phyloP scores from a whole-genome alignment of 2,888 invertebrate species.

The Sinopyrophorus schimmeli region DNA sequence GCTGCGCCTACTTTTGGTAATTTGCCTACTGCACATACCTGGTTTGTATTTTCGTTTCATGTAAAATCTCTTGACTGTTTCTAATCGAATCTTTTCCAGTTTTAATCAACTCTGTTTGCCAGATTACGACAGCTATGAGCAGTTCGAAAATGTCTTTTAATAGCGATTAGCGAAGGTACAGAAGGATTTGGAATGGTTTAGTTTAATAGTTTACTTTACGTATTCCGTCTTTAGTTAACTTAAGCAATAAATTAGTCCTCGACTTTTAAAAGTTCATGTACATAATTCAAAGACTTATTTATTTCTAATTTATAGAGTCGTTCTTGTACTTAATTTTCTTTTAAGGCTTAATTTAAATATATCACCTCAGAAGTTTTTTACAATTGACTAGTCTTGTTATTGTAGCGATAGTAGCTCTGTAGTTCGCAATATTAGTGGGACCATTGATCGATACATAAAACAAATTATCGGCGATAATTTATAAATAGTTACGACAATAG shows the following conservation, averaged over 20 bases:
- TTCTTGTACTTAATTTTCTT: too few relatives aligned
- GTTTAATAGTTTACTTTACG: conserved; percentile 1
- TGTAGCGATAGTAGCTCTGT: conserved; percentile 1
- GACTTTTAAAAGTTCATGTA: conserved; percentile 1
- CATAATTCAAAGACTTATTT: too few relatives aligned
- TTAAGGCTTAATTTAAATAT: too few relatives aligned
- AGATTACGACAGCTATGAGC: conserved; percentile 92
- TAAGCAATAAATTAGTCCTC: too few relatives aligned
- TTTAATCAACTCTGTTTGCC: conserved; percentile 96
- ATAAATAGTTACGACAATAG: conserved; percentile 27
- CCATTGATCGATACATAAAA: conserved; percentile 15
- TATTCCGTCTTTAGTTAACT: too few relatives aligned
- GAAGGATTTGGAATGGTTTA: conserved; percentile 87
- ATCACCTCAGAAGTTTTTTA: too few relatives aligned
- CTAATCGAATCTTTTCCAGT: conserved; percentile 63
- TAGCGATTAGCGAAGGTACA: conserved; percentile 94
- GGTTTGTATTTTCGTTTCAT: conserved; percentile 58
- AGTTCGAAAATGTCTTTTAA: conserved; percentile 84
- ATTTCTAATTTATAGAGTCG: too few relatives aligned
- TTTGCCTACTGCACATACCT: conserved; percentile 92
- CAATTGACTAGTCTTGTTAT: conserved; percentile 6
- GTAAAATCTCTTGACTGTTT: not conserved
- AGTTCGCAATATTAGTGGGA: conserved; percentile 18
- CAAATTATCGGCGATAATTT: conserved; percentile 13
- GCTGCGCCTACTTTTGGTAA: conserved; percentile 88